Conservation (phyloP, 2,888 invertebrate species). For the Elegia similella region DNA sequence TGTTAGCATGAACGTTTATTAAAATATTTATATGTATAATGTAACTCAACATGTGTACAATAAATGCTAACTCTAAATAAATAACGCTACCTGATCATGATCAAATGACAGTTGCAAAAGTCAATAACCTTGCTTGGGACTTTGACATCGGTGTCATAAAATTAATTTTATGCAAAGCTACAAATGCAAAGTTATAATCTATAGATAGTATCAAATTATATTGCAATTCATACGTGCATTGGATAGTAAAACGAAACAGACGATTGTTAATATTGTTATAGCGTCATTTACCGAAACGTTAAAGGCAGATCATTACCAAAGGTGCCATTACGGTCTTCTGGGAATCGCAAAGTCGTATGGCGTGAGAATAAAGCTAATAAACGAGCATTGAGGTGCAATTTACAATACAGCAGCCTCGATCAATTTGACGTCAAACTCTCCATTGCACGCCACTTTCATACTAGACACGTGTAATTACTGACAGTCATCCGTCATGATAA, state of each 20-base stretch:
- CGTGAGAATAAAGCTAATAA: slow-evolving; percentile 17
- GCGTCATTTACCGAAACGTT: slow-evolving; percentile 6
- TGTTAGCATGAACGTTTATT: background rate
- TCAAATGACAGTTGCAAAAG: slow-evolving; percentile 11
- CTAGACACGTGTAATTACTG: slow-evolving; percentile 10
- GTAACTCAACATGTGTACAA: too few species aligned
- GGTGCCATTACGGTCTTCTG: slow-evolving; percentile 12
- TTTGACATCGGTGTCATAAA: slow-evolving; percentile 17
- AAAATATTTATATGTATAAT: background rate
- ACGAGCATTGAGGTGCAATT: slow-evolving; percentile 10
- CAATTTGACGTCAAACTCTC: background rate
- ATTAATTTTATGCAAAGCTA: slow-evolving; percentile 18
- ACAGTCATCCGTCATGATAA: slow-evolving; percentile 10
- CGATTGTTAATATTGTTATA: background rate
- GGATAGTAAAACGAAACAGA: background rate
- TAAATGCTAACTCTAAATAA: too few species aligned
- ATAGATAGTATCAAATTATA: background rate
- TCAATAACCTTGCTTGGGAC: slow-evolving; percentile 15
- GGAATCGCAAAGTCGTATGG: slow-evolving; percentile 14
- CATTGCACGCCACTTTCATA: slow-evolving; percentile 5
- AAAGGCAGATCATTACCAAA: slow-evolving; percentile 20
- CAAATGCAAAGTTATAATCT: background rate
- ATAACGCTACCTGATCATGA: slow-evolving; percentile 1
- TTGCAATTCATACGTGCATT: background rate
- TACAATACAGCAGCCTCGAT: slow-evolving; percentile 8